Percentiles rank a stretch among this genome's conserved stretches.
These are phyloP conservation scores for Tapera naevia DNA, from an alignment of 2,797 vertebrate species.

Conservation along the genomic window DNA sequence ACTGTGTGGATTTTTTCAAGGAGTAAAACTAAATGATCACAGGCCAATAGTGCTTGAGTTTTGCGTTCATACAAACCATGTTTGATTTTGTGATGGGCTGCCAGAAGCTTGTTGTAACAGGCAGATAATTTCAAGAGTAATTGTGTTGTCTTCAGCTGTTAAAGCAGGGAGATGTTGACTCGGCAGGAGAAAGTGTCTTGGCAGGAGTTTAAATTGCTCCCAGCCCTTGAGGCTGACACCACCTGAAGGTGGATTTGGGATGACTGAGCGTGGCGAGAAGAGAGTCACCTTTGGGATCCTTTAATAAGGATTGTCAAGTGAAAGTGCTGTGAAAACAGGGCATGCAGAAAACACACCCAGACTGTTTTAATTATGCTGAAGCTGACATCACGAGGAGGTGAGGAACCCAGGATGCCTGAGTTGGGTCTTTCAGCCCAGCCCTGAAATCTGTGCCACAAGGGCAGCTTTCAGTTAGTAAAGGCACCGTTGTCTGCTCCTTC, in stretches of 20 bases:
- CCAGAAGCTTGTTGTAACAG: not conserved
- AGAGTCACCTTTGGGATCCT: not conserved
- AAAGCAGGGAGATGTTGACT: not conserved
- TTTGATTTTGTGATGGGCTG: not conserved
- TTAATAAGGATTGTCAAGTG: not conserved
- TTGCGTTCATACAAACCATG: not conserved
- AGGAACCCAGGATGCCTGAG: not conserved
- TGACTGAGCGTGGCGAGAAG: not conserved
- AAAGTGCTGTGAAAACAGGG: not conserved
- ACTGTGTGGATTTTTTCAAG: not conserved
- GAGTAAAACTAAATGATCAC: not conserved
- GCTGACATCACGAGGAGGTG: not conserved
- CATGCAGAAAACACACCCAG: not conserved
- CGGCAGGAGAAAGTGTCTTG: not conserved
- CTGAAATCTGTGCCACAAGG: not conserved
- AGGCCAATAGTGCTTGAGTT: not conserved
- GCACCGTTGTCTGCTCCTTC: not conserved
- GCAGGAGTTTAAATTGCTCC: not conserved
- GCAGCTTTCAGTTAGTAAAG: not conserved
- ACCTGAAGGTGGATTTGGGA: not conserved
- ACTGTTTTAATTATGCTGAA: not conserved
- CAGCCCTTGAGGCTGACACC: not conserved
- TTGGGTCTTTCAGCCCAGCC: accelerated
- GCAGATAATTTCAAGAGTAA: not conserved
- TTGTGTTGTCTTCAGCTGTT: not conserved